phyloP scores from a whole-genome alignment of 2,888 invertebrate species.

The Ochropacha duplaris region DNA sequence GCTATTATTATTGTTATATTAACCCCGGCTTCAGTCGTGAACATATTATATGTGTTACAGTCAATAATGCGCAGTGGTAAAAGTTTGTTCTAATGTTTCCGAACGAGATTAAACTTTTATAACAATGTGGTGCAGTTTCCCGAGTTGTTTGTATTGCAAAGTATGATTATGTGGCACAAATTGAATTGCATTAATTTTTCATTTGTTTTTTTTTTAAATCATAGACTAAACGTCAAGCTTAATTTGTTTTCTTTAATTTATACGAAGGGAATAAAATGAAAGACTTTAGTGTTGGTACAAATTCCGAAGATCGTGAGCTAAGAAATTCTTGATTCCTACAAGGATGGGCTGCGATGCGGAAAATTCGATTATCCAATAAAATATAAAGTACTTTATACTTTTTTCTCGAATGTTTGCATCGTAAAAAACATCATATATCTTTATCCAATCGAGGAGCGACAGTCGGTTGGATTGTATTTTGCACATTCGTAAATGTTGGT shows the following conservation, averaged over 20 bases:
- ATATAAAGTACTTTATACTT: background rate
- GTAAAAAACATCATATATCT: conserved; percentile 1
- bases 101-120: background rate
- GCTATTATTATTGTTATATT: background rate
- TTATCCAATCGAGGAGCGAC: background rate
- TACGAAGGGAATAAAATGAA: too few relatives aligned
- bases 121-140: background rate
- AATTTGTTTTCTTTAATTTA: too few relatives aligned
- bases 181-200: background rate
- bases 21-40: background rate
- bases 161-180: background rate
- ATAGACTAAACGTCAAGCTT: too few relatives aligned
- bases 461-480: background rate
- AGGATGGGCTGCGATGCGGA: background rate
- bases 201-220: too few relatives aligned
- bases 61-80: background rate
- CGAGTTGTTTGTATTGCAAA: background rate
- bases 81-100: background rate
- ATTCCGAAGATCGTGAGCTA: background rate
- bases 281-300: too few relatives aligned
- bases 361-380: background rate
- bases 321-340: background rate
- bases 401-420: background rate
- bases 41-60: background rate
- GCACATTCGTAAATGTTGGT: background rate